These are phyloP conservation scores for Aricia agestis DNA, from an alignment of 1,140 invertebrate species.

Conservation along the genomic window DNA sequence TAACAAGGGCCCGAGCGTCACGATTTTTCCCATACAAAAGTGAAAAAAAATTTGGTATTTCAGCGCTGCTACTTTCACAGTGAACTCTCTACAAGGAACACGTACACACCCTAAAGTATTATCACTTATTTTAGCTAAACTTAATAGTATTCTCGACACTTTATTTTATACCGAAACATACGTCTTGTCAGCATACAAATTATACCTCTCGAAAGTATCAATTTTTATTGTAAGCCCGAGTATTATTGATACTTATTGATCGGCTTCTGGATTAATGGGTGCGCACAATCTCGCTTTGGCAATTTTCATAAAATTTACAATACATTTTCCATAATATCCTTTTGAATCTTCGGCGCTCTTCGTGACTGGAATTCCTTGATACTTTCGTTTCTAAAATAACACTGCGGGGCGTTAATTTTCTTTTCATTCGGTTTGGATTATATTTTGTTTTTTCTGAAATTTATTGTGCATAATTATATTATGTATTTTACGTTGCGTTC, in stretches of 20 bases:
- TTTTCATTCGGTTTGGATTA: neutral
- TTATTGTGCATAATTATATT: neutral
- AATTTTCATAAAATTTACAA: slow-evolving; percentile 1
- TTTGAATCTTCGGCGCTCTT: neutral
- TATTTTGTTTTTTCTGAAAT: neutral
- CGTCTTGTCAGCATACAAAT: neutral
- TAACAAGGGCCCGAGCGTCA: no score
- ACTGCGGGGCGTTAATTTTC: neutral
- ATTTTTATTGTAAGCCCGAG: neutral
- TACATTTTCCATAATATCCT: slow-evolving; percentile 2
- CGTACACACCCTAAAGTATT: no score
- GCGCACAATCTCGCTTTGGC: neutral
- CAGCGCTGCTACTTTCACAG: no score
- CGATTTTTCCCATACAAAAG: no score
- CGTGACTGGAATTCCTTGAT: neutral
- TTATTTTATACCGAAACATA: neutral
- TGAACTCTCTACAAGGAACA: no score
- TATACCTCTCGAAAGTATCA: neutral
- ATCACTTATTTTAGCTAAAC: no score
- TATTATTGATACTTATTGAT: neutral
- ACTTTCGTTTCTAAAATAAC: neutral
- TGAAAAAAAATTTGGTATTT: no score
- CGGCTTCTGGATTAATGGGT: neutral
- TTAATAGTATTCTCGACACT: neutral
- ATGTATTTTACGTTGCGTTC: no score